Evolutionary conservation across 2,113 vertebrate genomes (phyloP), one percentile per base, ranked within the genome.

Genomic region (Mustelus asterias): DNA sequence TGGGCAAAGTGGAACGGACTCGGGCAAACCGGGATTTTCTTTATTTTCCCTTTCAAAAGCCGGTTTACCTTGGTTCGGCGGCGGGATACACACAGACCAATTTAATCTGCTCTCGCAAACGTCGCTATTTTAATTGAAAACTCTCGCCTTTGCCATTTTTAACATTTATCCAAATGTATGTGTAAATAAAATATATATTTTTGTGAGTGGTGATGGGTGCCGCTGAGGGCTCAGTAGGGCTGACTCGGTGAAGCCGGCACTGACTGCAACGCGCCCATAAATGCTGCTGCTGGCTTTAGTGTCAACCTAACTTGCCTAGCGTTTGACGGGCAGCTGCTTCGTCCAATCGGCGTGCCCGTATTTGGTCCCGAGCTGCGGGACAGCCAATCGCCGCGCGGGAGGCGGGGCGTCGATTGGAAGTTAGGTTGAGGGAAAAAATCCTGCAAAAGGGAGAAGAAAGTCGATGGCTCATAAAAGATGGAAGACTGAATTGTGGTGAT

Each of bases 371-470:
- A 48, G 4, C 22, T 44, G 41, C 69, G 24, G 24, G 0, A 18
- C 5, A 72, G 94, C 94, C 94, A 95, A 48, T 95, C 41, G 44
- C 4, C 24, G 4, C 3, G 4, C 14, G 94, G 94, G 37, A 72
- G 94, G 94, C 44, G 93, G 93, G 90, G 69, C 67, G 2, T 44
- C 24, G 5, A 16, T 14, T 2, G 11, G 2, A 95, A 95, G 94
- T 95, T 95, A 95, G 94, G 94, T 37, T 76, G 94, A 95, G 94
- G 94, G 94, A 76, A 95, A 94, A 70, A 70, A 44, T 70, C 41
- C 44, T 95, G 67, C 65, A 72, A 72, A 95, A 95, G 93, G 94
- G 67, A 72, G 69, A 48, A 70, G 37, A 70, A 72, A 72, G 94
- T 95, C 67, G 41, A 65, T 72, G 94, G 94, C 24, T 95, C 26